Evolutionary conservation across 2,888 invertebrate genomes (phyloP), one percentile per base, ranked within the genome.

Genomic region (Frankliniella intonsa): DNA sequence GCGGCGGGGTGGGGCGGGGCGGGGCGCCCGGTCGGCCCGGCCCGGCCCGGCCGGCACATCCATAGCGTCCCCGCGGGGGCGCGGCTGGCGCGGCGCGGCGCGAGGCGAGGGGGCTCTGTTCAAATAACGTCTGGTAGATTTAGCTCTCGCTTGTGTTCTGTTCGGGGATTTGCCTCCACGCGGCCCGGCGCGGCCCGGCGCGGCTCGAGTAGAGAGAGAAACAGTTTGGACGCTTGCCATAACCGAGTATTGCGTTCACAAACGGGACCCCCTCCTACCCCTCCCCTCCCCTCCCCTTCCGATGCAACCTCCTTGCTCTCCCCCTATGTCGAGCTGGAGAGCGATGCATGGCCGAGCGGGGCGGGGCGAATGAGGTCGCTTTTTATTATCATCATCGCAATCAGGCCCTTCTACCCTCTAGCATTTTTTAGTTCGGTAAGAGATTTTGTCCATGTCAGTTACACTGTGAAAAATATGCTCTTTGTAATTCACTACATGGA

Each of bases 131-230:
- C 69, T 25, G 69, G 69, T 76, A 62, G 62, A 62, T 62, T 62
- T 62, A 62, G 62, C 62, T 38, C 38, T 38, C 38, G 38, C 38
- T 19, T 55, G 55, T 19, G 69, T 25, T 76, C 69, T 76, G 69
- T 76, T 62, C n/a, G 17, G 69, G 69, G 69, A 76, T 76, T 76
- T 76, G 69, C 69, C 69, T 76, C 62, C n/a, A n/a, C n/a, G n/a
- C n/a, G 38, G 38, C 38, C 3, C 38, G 38, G 38, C 38, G 38
- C 38, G 38, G 38, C 38, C 3, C 38, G 38, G 38, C 38, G 38
- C 38, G 38, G 38, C 38, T 38, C 38, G 38, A 38, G 38, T 38
- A 38, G 38, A 38, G 38, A 38, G 38, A 38, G 55, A 19, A 55
- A 25, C 69, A 12, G 69, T 76, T 76, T 76, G 69, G 69, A 76